Base-by-base conservation (phyloP, 2,113 vertebrate genomes). In the Sinocyclocheilus anshuiensis region DNA sequence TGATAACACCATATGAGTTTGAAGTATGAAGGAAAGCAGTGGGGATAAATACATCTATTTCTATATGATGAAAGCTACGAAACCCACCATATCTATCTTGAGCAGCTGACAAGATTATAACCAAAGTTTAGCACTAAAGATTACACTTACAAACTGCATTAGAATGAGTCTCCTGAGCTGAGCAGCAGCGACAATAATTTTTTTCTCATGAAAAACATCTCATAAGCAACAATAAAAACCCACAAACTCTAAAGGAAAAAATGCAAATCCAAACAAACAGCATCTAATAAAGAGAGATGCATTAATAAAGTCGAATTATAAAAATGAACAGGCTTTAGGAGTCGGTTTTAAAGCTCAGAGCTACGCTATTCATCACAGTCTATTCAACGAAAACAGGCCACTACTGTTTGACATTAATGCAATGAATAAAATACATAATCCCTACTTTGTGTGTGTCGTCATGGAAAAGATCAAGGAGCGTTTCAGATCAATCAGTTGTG, bases 371-470 rank as follows among this genome's bases (percentile, higher is more conserved):
- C 63, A 71, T 71, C 45, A 16, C 11, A 81, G n/a, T 82, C n/a
- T 20, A 67, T 81, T 81, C 20, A 71, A 50, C 10, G 6, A 71
- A 33, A 69, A 84, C 69, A 84, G 81, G 50, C 81, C 29, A 84
- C 67, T 59, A 59, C 69, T 72, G 65, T 84, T 74, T 42, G 82
- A 84, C 29, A 84, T 59, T 71, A 74, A 59, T 12, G 82, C 50
- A 74, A 12, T 45, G 29, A 84, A 74, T 72, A 42, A 84, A 74
- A 84, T 39, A 74, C 45, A 74, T 26, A 39, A 84, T 75, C 29
- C 53, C 50, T 48, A 33, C 36, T 69, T 72, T 74, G 48, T 59
- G 50, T 75, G 50, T 59, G 67, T 74, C 50, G 29, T 74, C 81
- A 74, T 74, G 67, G 69, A 74, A 74, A 61, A 83, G 81, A 72